Evolutionary conservation across 64 coral and sea anemone species (phyloP).

Genomic region (Dendrophyllia cribrosa): DNA sequence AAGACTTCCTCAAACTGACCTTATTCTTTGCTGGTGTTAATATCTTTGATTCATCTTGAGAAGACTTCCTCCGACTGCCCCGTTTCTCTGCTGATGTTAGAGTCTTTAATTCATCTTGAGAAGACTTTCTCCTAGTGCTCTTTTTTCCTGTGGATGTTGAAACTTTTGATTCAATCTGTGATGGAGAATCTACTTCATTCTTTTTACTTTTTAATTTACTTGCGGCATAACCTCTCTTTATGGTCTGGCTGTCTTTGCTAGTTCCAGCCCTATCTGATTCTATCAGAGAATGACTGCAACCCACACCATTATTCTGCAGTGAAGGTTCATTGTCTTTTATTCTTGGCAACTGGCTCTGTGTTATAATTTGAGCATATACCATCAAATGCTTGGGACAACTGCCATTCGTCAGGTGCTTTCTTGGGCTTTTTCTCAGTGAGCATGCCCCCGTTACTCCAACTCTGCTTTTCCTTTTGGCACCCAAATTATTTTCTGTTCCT

Average conservation of each 20-base stretch:
- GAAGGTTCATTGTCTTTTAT: background rate
- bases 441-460: too few species aligned
- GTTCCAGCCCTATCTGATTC: background rate
- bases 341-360: background rate
- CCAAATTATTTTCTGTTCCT: background rate
- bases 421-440: background rate
- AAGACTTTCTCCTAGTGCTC: background rate
- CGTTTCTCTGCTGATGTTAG: background rate
- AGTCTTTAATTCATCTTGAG: background rate
- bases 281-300: too few species aligned
- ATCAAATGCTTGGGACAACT: too few species aligned
- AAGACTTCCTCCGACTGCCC: background rate
- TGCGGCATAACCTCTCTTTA: background rate
- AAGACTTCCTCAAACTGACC: too few species aligned
- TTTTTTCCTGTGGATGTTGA: background rate
- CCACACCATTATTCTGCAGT: too few species aligned
- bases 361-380: too few species aligned
- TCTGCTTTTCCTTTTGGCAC: background rate
- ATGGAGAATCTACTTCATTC: background rate
- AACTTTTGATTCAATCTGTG: background rate
- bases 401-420: background rate
- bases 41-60: background rate
- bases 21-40: too few species aligned
- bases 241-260: background rate
- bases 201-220: background rate